Conservation (phyloP, 2,888 invertebrate genomes). For the Pristionchus entomophagus region DNA sequence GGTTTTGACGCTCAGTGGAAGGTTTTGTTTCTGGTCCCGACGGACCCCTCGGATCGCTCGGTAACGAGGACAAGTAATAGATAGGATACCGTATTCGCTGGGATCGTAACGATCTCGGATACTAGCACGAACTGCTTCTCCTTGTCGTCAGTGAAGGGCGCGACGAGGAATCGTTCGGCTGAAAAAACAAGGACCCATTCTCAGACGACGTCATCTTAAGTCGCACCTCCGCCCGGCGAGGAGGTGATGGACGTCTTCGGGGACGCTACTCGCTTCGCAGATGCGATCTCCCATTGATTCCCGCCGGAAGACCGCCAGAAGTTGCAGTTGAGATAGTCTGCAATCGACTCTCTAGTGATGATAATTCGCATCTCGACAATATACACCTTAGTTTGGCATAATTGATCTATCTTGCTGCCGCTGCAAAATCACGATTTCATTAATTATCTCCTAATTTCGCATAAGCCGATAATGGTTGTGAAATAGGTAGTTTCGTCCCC, state of each 20-base stretch:
- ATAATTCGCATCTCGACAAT: too few species aligned
- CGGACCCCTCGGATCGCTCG: too few species aligned
- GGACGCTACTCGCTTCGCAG: constrained; percentile 61
- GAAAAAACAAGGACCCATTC: background rate
- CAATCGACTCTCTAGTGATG: constrained; percentile 35
- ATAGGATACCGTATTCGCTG: constrained; percentile 14
- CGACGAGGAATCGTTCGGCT: constrained; percentile 51
- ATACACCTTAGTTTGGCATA: too few species aligned
- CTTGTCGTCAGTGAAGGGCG: constrained; percentile 43
- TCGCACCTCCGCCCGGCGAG: constrained; percentile 48
- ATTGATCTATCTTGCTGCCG: too few species aligned
- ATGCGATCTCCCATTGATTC: constrained; percentile 68
- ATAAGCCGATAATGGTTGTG: too few species aligned
- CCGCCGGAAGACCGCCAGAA: constrained; percentile 67
- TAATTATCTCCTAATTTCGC: too few species aligned
- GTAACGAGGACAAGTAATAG: background rate
- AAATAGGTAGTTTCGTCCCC: too few species aligned
- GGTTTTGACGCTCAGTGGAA: too few species aligned
- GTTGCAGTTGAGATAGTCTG: constrained; percentile 63
- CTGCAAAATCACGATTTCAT: too few species aligned
- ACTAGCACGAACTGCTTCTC: constrained; percentile 46
- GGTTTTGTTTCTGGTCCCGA: too few species aligned
- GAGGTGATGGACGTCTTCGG: constrained; percentile 51
- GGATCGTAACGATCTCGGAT: constrained; percentile 37
- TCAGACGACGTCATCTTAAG: background rate